Conservation (phyloP, 2,888 invertebrate genomes). For the Thecophora atra region DNA sequence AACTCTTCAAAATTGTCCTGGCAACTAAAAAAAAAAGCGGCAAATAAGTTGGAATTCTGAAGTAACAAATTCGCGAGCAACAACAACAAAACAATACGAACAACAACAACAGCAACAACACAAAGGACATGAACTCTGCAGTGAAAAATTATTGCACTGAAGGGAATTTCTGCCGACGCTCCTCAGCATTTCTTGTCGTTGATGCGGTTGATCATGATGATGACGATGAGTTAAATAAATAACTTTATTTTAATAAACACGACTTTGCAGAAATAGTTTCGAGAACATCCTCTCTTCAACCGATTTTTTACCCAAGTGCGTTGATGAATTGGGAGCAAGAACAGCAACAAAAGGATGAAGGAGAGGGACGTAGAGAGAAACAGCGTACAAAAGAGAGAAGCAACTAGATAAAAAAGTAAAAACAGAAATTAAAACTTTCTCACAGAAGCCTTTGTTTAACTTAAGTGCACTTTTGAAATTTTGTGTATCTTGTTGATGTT, state of each 20-base stretch:
- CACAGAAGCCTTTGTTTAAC: background rate
- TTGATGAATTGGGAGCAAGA: no score
- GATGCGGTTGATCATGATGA: background rate
- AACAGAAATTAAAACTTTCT: constrained; percentile 3
- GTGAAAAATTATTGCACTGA: no score
- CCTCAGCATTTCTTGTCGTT: background rate
- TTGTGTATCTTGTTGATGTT: background rate
- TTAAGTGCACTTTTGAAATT: background rate
- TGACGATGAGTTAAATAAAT: constrained; percentile 36
- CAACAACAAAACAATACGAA: background rate
- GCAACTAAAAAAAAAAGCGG: constrained; percentile 12
- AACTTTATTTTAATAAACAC: constrained; percentile 37
- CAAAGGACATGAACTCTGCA: constrained; percentile 3
- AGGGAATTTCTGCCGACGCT: background rate
- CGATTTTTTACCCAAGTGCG: background rate
- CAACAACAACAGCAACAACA: constrained; percentile 22
- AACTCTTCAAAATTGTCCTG: background rate
- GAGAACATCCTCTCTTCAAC: background rate
- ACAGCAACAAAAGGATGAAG: no score
- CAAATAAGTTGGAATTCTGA: constrained; percentile 38
- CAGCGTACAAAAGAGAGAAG: no score
- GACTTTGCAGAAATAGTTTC: constrained; percentile 20
- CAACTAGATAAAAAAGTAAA: background rate
- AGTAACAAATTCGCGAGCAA: constrained; percentile 20
- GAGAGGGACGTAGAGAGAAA: no score